phyloP scores from a whole-genome alignment of 2,888 invertebrate species.

The Ptilodon capucinus region DNA sequence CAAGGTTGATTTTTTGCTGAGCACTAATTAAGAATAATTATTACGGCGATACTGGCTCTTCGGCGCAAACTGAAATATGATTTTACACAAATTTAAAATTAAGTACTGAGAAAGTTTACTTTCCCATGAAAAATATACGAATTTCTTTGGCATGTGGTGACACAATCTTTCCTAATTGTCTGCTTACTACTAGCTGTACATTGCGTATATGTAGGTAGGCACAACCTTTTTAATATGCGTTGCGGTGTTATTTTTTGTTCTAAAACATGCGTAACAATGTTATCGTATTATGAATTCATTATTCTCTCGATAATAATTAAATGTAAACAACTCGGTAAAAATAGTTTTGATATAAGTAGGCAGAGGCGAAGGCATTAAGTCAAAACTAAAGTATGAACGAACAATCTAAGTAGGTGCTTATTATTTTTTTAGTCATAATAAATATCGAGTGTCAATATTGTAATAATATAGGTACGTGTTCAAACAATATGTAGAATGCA shows the following conservation, averaged over 20 bases:
- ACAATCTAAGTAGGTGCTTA: too few relatives aligned
- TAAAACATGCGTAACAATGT: not conserved
- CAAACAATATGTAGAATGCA: constrained; percentile 1
- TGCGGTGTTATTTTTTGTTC: not conserved
- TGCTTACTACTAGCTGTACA: not conserved
- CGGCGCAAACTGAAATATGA: constrained; percentile 19
- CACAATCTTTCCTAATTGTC: too few relatives aligned
- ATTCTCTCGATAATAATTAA: not conserved
- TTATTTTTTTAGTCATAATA: not conserved
- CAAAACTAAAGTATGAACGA: too few relatives aligned
- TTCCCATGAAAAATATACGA: too few relatives aligned
- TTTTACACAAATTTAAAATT: constrained; percentile 6
- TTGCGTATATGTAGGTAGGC: too few relatives aligned
- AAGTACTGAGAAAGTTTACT: too few relatives aligned
- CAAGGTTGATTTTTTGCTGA: constrained; percentile 68
- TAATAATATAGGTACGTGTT: too few relatives aligned
- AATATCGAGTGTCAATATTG: constrained; percentile 12
- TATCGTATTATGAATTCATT: constrained; percentile 5
- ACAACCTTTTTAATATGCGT: too few relatives aligned
- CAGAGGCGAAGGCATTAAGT: too few relatives aligned
- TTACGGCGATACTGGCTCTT: constrained; percentile 29
- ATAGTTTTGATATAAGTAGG: not conserved
- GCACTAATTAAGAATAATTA: constrained; percentile 56
- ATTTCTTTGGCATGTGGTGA: too few relatives aligned
- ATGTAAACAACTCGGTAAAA: not conserved